phyloP scores from a whole-genome alignment of 2,113 vertebrate species.

The Mobula hypostoma region DNA sequence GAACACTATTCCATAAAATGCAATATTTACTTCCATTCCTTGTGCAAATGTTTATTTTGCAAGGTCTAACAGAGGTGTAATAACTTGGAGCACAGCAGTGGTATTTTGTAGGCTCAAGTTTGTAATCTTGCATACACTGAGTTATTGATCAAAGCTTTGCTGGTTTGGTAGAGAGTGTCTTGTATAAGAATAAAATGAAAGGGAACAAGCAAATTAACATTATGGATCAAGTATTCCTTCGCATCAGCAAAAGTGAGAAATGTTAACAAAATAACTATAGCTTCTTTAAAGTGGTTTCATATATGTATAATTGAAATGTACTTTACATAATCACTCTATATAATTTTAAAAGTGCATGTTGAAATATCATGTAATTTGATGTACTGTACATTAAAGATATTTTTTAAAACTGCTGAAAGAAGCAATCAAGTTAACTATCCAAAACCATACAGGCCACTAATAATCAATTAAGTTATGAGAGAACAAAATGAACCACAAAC shows the following conservation, averaged over 20 bases:
- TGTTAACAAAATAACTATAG: background rate
- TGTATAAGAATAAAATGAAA: background rate
- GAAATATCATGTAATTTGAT: background rate
- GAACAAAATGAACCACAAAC: constrained; percentile 45
- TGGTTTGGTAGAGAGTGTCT: background rate
- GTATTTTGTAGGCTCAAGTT: background rate
- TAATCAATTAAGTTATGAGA: constrained; percentile 55
- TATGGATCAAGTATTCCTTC: background rate
- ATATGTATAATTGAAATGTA: background rate
- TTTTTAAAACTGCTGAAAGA: constrained; percentile 41
- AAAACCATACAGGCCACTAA: constrained; percentile 60
- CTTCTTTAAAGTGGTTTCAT: background rate
- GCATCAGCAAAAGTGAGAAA: background rate
- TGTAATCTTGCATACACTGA: background rate
- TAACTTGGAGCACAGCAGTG: no score
- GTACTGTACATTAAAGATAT: no score
- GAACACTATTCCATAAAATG: no score
- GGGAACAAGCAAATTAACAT: background rate
- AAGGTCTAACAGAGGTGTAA: no score
- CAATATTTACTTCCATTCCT: no score
- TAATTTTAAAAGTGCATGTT: background rate
- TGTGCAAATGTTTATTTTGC: no score
- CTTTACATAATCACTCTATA: background rate
- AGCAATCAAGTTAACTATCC: constrained; percentile 52
- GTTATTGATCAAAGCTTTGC: background rate